These are phyloP conservation scores for Eupelmus urozonus DNA, from an alignment of 2,888 invertebrate genomes.

Conservation along the genomic window DNA sequence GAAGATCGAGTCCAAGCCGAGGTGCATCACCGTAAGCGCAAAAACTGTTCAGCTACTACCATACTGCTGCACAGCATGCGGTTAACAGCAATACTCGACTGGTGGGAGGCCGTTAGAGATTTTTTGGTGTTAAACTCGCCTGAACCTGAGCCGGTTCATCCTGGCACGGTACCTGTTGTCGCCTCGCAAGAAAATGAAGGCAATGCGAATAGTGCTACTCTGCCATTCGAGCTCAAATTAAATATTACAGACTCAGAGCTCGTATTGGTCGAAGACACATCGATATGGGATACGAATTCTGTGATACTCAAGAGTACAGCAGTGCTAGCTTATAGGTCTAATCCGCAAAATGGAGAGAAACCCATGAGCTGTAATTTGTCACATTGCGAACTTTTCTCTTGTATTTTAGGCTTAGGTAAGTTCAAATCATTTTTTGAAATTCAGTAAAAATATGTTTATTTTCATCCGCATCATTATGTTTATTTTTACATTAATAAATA, in stretches of 20 bases:
- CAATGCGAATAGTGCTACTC: slow-evolving; percentile 63
- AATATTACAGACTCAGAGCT: slow-evolving; percentile 97
- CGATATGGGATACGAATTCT: slow-evolving; percentile 93
- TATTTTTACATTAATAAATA: background rate
- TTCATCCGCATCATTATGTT: too few relatives aligned
- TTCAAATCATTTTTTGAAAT: background rate
- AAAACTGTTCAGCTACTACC: slow-evolving; percentile 87
- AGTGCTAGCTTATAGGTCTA: slow-evolving; percentile 88
- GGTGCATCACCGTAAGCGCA: slow-evolving; percentile 85
- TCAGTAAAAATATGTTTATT: background rate
- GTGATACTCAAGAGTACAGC: slow-evolving; percentile 95
- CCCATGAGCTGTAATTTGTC: slow-evolving; percentile 92
- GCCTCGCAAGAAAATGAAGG: slow-evolving; percentile 64
- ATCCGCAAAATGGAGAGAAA: slow-evolving; percentile 82
- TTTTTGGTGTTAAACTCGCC: slow-evolving; percentile 82
- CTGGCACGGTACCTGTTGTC: slow-evolving; percentile 55
- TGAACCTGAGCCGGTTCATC: slow-evolving; percentile 70
- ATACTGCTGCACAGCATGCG: slow-evolving; percentile 96
- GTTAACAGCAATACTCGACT: slow-evolving; percentile 94
- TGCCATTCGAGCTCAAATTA: slow-evolving; percentile 89
- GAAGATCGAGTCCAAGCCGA: slow-evolving; percentile 85
- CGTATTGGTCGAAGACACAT: slow-evolving; percentile 94
- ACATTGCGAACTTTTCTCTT: slow-evolving; percentile 95
- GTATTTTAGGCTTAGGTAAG: slow-evolving; percentile 84
- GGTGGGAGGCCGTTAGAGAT: slow-evolving; percentile 91